Conservation (phyloP, 2,888 invertebrate genomes). For the Lathronympha strigana region DNA sequence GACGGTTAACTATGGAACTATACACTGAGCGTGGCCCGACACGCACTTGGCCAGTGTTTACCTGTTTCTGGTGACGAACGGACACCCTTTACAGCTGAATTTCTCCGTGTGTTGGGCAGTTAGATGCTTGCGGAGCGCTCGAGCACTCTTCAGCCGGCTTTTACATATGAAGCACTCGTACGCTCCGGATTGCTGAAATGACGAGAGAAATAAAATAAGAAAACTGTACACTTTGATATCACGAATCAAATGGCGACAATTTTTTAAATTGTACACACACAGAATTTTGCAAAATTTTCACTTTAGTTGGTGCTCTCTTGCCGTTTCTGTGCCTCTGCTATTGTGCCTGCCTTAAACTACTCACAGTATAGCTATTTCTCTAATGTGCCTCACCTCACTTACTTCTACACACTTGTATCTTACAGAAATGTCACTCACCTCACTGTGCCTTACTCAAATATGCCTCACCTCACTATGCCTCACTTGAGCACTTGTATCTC, state of each 20-base stretch:
- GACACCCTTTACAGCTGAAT: conserved; percentile 73
- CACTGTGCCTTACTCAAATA: neutral
- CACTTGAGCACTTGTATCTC: neutral
- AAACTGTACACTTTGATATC: too few species aligned
- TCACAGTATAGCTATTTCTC: too few species aligned
- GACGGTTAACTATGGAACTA: too few species aligned
- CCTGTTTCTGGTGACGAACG: conserved; percentile 73
- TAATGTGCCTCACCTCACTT: neutral
- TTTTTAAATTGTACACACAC: too few species aligned
- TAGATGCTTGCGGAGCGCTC: conserved; percentile 70
- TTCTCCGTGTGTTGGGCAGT: conserved; percentile 75
- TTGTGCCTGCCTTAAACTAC: too few species aligned
- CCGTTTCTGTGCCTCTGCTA: neutral
- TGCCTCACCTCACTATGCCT: neutral
- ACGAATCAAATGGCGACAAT: too few species aligned
- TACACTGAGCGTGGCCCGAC: too few species aligned
- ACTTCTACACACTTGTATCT: neutral
- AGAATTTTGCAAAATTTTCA: too few species aligned
- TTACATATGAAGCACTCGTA: conserved; percentile 76
- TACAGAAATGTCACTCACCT: neutral
- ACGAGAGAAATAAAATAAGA: neutral
- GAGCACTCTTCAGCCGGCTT: conserved; percentile 65
- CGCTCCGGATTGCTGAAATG: conserved; percentile 67
- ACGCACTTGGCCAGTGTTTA: too few species aligned
- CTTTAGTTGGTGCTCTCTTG: too few species aligned